Base-by-base conservation (phyloP, 2,888 invertebrate genomes). In the Nasonia oneida region DNA sequence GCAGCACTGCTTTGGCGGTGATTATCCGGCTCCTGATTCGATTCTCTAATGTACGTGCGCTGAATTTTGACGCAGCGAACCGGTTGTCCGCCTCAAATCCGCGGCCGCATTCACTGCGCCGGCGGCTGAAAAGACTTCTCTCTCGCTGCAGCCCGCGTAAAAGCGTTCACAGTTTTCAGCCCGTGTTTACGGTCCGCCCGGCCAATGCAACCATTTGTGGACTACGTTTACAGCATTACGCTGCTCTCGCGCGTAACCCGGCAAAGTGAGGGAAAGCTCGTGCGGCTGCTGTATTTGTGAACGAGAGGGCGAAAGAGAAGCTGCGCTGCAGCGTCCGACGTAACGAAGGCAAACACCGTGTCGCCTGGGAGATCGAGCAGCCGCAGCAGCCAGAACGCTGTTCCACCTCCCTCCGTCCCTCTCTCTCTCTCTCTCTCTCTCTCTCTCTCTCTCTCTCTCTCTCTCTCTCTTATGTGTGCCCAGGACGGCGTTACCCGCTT, bases 81-180 rank as follows among this genome's bases (percentile, higher is more conserved):
- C 61, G 10, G 23, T 61, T n/a, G 8, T 61, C 53, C 18, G 10
- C 53, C 2, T 61, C 6, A 2, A 61, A 23, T 23, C 8, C n/a
- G 15, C 53, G 18, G 4, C 15, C 53, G 18, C n/a, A 57, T n/a
- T 57, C n/a, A n/a, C 15, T 57, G n/a, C n/a, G 1, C n/a, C 3
- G 61, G 67, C 23, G 50, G 74, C 23, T 67, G 53, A 18, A 73
- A 83, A 85, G 85, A 85, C 70, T 64, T 64, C 53, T 53, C 18
- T 53, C 50, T 29, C 29, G 29, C 1, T 8, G 23, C 57, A 0
- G n/a, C 8, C 2, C 53, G 81, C 50, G 33, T 33, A 67, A 29
- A 67, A 67, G 67, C 67, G 15, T 67, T 67, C 12, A 67, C 33
- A 29, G 67, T 67, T 67, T 67, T 67, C 29, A 15, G 12, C 33